Base-by-base conservation (phyloP, 2,113 vertebrate species). In the Phainopepla nitens region DNA sequence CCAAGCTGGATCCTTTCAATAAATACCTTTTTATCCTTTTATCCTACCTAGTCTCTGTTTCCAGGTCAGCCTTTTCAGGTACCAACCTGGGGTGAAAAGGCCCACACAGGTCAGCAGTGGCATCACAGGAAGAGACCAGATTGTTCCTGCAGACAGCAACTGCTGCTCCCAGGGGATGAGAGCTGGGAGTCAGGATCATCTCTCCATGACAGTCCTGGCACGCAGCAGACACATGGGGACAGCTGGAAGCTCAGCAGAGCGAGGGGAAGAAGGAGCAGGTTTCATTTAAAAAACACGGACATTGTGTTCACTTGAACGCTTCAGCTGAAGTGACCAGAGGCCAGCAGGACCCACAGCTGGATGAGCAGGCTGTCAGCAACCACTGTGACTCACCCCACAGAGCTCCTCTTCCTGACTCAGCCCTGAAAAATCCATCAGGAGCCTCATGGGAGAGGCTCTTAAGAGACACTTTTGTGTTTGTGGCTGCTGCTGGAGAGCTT, bases 281-380 rank as follows among this genome's bases (percentile, higher is more conserved):
- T n/a, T 72, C 41, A 8, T 73, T 69, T 91, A 4, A 23, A 42
- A 64, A 36, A 3, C 75, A 87, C 0, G 0, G 78, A 23, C 14
- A 8, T 57, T 18, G 68, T 44, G 31, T 49, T 70, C 31, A 1
- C 66, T 39, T 51, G 61, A 90, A 71, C 0, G 11, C 65, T 82
- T 90, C 57, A 49, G 70, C 6, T 91, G 81, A 53, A 87, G 81
- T 42, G 82, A 44, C 89, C 82, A 44, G 54, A 87, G 88, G 24
- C 84, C 17, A 1, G 58, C 3, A 58, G 84, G 69, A 78, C 11
- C 31, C 60, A 53, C 45, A 58, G 45, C 79, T 66, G 78, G 70
- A 5, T 71, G 85, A 87, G 73, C 85, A 53, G 68, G 51, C 39
- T 70, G 47, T 18, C 84, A 89, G 45, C 81, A 70, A 1, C 0